phyloP scores from a whole-genome alignment of 2,888 invertebrate species.

The Drosophila formosana region DNA sequence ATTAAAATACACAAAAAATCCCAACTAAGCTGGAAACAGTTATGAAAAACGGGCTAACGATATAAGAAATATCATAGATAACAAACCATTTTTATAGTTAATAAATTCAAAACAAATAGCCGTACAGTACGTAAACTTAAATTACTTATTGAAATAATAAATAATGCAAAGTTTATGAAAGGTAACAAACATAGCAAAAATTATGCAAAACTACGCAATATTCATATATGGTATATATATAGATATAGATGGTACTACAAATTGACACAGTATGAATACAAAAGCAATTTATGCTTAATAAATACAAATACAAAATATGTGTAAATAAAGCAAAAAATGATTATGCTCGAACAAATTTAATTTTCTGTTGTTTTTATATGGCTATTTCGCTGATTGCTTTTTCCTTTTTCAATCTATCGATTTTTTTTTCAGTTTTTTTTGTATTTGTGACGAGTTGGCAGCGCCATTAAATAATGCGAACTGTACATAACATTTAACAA shows the following conservation, averaged over 20 bases:
- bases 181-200: constrained; percentile 45
- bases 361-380: constrained; percentile 56
- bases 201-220: constrained; percentile 63
- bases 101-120: constrained; percentile 49
- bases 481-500: constrained; percentile 75
- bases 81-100: constrained; percentile 56
- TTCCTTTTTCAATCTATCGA: constrained; percentile 23
- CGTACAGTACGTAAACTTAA: constrained; percentile 39
- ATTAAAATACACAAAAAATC: constrained; percentile 8
- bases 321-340: constrained; percentile 44
- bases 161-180: constrained; percentile 39
- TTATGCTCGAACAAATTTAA: constrained; percentile 54
- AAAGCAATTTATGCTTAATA: constrained; percentile 62
- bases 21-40: constrained; percentile 23
- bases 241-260: constrained; percentile 44
- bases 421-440: constrained; percentile 7
- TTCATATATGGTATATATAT: constrained; percentile 34
- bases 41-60: constrained; percentile 4
- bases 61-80: constrained; percentile 21
- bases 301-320: constrained; percentile 53
- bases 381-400: constrained; percentile 53
- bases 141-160: constrained; percentile 62
- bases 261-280: constrained; percentile 65
- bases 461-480: constrained; percentile 41
- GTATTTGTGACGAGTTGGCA: constrained; percentile 40